These are phyloP conservation scores for Pomacea canaliculata DNA, from an alignment of 2,888 invertebrate species.

Conservation along the genomic window DNA sequence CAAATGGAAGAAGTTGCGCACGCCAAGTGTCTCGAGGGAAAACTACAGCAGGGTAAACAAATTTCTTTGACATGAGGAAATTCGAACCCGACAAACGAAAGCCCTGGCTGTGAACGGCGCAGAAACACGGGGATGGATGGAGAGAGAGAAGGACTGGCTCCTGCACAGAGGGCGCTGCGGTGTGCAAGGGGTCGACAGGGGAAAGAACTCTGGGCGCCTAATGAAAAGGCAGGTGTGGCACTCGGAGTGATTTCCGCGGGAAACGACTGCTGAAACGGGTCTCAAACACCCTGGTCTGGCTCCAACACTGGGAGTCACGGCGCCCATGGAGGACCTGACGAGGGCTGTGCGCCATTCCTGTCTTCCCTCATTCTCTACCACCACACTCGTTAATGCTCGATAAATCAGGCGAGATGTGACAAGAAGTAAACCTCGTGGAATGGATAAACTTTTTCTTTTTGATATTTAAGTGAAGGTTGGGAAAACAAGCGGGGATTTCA, in stretches of 20 bases:
- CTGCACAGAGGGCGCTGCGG: neutral
- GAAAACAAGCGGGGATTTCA: too few species aligned
- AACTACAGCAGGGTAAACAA: constrained; percentile 15
- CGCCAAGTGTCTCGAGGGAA: constrained; percentile 2
- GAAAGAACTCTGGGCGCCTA: neutral
- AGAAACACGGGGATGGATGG: neutral
- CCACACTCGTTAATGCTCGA: too few species aligned
- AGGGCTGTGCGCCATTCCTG: too few species aligned
- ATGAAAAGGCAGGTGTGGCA: neutral
- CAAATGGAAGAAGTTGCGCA: neutral
- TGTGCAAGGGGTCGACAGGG: neutral
- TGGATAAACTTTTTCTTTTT: too few species aligned
- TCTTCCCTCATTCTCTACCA: too few species aligned
- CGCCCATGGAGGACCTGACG: neutral
- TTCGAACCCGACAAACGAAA: constrained; percentile 14
- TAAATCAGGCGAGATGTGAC: too few species aligned
- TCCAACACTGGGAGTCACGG: too few species aligned
- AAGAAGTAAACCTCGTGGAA: too few species aligned
- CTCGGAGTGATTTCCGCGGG: too few species aligned
- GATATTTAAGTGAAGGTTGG: too few species aligned
- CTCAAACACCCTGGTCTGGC: too few species aligned
- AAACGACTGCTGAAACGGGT: too few species aligned
- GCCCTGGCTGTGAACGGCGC: neutral
- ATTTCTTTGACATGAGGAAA: constrained; percentile 17
- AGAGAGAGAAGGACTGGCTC: neutral